phyloP scores from a whole-genome alignment of 2,888 invertebrate genomes.

The Pristionchus entomophagus region DNA sequence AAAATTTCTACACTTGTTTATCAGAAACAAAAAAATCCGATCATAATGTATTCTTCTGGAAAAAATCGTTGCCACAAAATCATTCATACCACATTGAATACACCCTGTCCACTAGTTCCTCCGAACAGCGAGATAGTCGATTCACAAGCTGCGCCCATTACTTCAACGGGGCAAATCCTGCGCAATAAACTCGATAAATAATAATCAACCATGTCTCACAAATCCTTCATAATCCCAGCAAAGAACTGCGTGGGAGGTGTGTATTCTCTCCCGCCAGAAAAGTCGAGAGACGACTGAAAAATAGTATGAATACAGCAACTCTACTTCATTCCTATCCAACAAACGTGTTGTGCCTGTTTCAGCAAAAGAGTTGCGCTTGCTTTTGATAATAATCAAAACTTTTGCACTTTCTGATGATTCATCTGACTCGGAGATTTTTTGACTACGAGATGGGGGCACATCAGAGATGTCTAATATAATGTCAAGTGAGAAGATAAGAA shows the following conservation, averaged over 20 bases:
- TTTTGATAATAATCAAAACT: too few species aligned
- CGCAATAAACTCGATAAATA: not conserved
- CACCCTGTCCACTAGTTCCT: not conserved
- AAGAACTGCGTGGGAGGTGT: not conserved
- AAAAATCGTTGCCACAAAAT: too few species aligned
- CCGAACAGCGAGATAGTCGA: not conserved
- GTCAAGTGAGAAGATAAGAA: not conserved
- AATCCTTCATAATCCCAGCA: not conserved
- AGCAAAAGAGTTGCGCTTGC: too few species aligned
- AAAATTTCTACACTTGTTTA: not conserved
- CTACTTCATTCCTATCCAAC: too few species aligned
- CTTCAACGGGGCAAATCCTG: not conserved
- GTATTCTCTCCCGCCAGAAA: not conserved
- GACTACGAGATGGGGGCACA: too few species aligned
- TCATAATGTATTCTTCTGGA: too few species aligned
- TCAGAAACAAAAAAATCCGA: not conserved
- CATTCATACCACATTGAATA: constrained; percentile 2
- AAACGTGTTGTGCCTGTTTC: too few species aligned
- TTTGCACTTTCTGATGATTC: too few species aligned
- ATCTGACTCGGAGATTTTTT: too few species aligned
- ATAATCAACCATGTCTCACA: not conserved
- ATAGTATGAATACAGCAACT: too few species aligned
- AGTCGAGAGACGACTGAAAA: not conserved
- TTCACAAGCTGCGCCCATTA: not conserved
- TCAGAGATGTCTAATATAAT: not conserved